Percentiles rank a stretch among this genome's conserved stretches.
phyloP scores from a whole-genome alignment of 1,140 invertebrate species.

The Plectrocnemia conspersa region DNA sequence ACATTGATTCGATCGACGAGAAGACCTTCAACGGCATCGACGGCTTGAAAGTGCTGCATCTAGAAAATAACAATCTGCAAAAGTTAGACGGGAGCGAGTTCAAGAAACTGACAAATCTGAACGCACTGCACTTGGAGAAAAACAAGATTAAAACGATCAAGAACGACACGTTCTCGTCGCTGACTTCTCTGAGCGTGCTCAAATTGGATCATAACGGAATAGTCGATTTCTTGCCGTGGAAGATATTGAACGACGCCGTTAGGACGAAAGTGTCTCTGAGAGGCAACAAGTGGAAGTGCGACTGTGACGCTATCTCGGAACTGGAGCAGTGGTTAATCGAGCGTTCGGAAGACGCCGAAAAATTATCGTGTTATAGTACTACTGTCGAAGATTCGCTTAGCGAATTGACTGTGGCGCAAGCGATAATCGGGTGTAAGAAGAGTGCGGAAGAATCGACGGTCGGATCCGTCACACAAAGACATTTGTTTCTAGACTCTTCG shows the following conservation, averaged over 20 bases:
- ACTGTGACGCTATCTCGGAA: constrained; percentile 60
- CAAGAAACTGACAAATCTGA: constrained; percentile 63
- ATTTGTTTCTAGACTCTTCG: constrained; percentile 51
- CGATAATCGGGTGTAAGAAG: constrained; percentile 45
- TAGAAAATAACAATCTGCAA: constrained; percentile 75
- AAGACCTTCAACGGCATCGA: constrained; percentile 80
- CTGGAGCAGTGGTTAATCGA: constrained; percentile 60
- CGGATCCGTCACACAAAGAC: constrained; percentile 51
- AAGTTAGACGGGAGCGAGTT: constrained; percentile 76
- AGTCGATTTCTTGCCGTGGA: constrained; percentile 71
- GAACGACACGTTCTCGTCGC: constrained; percentile 69
- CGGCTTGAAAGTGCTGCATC: constrained; percentile 66
- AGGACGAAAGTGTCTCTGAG: constrained; percentile 59
- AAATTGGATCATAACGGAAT: constrained; percentile 77
- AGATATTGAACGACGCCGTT: constrained; percentile 52
- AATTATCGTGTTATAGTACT: constrained; percentile 47
- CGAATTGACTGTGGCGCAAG: constrained; percentile 48
- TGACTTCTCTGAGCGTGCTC: constrained; percentile 70
- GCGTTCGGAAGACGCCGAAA: constrained; percentile 50
- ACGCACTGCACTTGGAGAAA: constrained; percentile 75
- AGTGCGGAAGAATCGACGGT: constrained; percentile 46
- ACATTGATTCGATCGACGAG: constrained; percentile 72
- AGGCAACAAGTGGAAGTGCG: constrained; percentile 70
- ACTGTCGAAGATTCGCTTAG: constrained; percentile 45
- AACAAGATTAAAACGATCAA: constrained; percentile 70